Conservation (phyloP, 2,888 invertebrate species). For the Eupithecia subfuscata region DNA sequence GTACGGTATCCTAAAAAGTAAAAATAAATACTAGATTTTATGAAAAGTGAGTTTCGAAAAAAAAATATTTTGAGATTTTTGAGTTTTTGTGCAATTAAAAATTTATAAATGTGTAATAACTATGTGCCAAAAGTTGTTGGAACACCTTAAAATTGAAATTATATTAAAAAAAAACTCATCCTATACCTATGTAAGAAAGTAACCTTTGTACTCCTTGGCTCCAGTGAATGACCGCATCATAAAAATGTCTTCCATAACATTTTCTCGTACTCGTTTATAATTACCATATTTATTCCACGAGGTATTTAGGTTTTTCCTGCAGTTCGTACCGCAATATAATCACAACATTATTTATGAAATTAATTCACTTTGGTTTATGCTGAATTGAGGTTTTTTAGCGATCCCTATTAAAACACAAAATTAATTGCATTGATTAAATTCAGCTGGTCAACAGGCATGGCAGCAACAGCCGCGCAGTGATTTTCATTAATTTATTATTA, state of each 20-base stretch:
- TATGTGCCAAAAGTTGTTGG: too few relatives aligned
- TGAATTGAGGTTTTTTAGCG: neutral
- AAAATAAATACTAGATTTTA: too few relatives aligned
- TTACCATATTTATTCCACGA: slow-evolving; percentile 6
- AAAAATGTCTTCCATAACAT: slow-evolving; percentile 10
- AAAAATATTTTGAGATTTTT: too few relatives aligned
- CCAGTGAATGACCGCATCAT: slow-evolving; percentile 15
- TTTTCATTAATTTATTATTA: neutral
- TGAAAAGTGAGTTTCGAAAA: too few relatives aligned
- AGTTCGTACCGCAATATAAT: slow-evolving; percentile 10
- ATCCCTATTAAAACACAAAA: neutral
- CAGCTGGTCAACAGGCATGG: neutral
- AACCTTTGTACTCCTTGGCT: neutral
- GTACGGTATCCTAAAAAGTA: too few relatives aligned
- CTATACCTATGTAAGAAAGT: neutral
- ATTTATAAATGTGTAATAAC: too few relatives aligned
- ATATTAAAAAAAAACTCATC: too few relatives aligned
- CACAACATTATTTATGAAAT: slow-evolving; percentile 1
- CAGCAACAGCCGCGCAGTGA: neutral
- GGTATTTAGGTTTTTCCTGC: slow-evolving; percentile 13
- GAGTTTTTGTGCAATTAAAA: too few relatives aligned
- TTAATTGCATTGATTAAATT: neutral
- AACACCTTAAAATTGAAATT: too few relatives aligned
- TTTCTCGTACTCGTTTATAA: neutral
- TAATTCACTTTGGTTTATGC: slow-evolving; percentile 6